These are phyloP conservation scores for Neodon shergylaensis DNA, from an alignment of 2,113 vertebrate genomes.

Conservation along the genomic window DNA sequence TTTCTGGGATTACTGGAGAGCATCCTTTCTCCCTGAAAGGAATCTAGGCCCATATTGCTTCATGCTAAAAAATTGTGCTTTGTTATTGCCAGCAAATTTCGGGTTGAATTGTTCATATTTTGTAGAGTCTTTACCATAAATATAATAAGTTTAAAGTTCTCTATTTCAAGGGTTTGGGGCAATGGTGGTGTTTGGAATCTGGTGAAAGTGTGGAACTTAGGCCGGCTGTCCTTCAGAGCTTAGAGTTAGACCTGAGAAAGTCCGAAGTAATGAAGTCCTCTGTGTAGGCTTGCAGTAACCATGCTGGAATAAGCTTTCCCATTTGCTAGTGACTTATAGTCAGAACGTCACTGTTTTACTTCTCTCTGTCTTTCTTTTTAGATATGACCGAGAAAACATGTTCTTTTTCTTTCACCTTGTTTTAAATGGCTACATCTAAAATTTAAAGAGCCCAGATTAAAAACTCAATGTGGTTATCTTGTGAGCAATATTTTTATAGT, in stretches of 20 bases:
- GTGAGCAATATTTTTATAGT: neutral
- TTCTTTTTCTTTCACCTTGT: neutral
- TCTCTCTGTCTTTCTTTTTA: neutral
- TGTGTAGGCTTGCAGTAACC: neutral
- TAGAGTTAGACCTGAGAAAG: constrained; percentile 17
- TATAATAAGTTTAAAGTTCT: neutral
- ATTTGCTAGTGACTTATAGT: neutral
- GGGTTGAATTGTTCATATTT: neutral
- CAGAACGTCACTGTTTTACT: neutral
- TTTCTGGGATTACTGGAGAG: constrained; percentile 32
- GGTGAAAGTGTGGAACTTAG: neutral
- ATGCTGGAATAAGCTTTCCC: neutral
- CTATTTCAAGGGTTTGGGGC: constrained; percentile 37
- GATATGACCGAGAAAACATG: neutral
- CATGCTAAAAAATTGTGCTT: neutral
- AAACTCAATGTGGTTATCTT: neutral
- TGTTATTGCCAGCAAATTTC: neutral
- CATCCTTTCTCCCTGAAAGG: constrained; percentile 34
- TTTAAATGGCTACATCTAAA: neutral
- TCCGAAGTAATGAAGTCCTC: neutral
- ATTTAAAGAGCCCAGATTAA: neutral
- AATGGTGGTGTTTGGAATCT: neutral
- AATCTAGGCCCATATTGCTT: neutral
- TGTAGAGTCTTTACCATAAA: neutral
- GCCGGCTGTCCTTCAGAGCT: neutral